phyloP scores from a whole-genome alignment of 2,113 vertebrate genomes.

The zebrafish (Danio rerio) region GRCz12tu NC_133190.1:38326501-38327000 shows the following conservation, averaged over 20 bases:
- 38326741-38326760: background rate
- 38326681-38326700: background rate
- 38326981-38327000: background rate
- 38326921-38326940: background rate
- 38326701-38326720: background rate
- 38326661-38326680: background rate
- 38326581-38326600: too few species aligned
- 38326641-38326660: background rate
- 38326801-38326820: background rate
- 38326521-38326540: too few species aligned
- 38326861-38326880: constrained; percentile 1
- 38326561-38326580: too few species aligned
- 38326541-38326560: too few species aligned
- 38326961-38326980: too few species aligned
- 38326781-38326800: background rate
- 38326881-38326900: background rate
- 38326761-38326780: constrained; percentile 1
- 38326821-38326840: background rate
- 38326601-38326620: background rate
- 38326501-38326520: too few species aligned
- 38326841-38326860: background rate
- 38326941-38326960: background rate
- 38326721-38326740: background rate
- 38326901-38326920: background rate
- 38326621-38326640: background rate